A percentile compares a stretch with the other conserved stretches of the same genome.
Evolutionary conservation across 2,113 vertebrate species (phyloP).

Genomic region (Laterallus jamaicensis): DNA sequence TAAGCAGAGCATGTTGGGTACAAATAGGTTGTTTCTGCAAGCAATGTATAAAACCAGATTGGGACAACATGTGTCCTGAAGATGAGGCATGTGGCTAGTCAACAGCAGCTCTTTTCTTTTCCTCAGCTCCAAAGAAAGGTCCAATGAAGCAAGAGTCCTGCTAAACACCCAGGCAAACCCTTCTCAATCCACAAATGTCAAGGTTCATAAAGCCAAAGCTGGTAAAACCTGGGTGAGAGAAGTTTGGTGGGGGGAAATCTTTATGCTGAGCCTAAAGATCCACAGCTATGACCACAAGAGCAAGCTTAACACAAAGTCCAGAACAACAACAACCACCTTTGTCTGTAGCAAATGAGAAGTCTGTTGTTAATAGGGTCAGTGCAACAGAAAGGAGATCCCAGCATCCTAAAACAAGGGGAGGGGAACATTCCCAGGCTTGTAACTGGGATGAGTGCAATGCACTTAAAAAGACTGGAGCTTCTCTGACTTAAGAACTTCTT

Average conservation of each 20-base stretch:
- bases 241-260: not conserved
- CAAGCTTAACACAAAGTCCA: not conserved
- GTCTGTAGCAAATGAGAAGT: not conserved
- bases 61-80: not conserved
- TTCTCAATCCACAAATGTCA: not conserved
- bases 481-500: not conserved
- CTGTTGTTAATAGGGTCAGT: not conserved
- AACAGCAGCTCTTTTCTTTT: not conserved
- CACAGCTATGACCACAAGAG: not conserved
- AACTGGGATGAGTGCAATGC: not conserved
- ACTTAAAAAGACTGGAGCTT: not conserved
- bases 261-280: not conserved
- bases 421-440: not conserved
- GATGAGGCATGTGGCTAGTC: not conserved
- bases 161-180: not conserved
- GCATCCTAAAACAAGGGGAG: not conserved
- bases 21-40: not conserved
- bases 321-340: not conserved
- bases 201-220: not conserved
- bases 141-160: not conserved
- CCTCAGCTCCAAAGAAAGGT: not conserved
- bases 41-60: not conserved
- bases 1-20: not conserved
- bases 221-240: not conserved
- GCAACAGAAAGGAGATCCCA: not conserved